Evolutionary conservation across 2,113 vertebrate species (phyloP).

Genomic region (Salvelinus namaycush): DNA sequence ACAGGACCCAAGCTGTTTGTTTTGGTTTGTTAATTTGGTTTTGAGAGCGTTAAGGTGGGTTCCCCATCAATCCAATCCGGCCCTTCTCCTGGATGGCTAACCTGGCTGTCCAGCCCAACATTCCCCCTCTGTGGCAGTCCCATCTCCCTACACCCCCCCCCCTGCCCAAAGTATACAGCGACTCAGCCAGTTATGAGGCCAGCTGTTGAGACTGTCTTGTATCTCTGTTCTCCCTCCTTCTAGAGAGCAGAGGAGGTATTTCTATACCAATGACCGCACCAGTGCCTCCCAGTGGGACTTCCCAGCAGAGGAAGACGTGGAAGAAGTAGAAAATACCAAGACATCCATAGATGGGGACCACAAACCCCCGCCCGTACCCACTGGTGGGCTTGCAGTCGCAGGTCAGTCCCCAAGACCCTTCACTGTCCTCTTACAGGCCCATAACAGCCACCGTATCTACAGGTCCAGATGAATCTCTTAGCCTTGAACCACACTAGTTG

Average conservation of each 20-base stretch:
- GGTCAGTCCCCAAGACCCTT: constrained; percentile 38
- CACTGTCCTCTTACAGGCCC: not conserved
- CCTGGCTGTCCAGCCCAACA: constrained; percentile 62
- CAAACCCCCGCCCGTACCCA: constrained; percentile 35
- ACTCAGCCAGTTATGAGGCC: constrained; percentile 46
- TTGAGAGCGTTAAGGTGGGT: not conserved
- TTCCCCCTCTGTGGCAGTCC: constrained; percentile 48
- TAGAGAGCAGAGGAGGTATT: constrained; percentile 99
- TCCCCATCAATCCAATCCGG: constrained; percentile 57
- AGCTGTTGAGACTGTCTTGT: constrained; percentile 66
- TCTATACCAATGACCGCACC: constrained; percentile 97
- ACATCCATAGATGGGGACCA: constrained; percentile 61
- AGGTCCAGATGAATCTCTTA: not conserved
- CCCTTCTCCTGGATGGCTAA: constrained; percentile 56
- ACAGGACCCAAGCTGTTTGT: constrained; percentile 58
- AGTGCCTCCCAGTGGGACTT: constrained; percentile 97
- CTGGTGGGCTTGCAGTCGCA: constrained; percentile 37
- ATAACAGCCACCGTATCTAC: too few species aligned
- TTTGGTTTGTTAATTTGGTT: constrained; percentile 32
- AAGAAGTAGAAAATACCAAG: constrained; percentile 57
- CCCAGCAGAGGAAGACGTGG: constrained; percentile 84
- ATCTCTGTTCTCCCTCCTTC: constrained; percentile 93
- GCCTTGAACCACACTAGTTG: not conserved
- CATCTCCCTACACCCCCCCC: constrained; percentile 30
- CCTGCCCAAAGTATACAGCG: constrained; percentile 60